A percentile compares a stretch with the other conserved stretches of the same genome.
These are phyloP conservation scores for Chaetodon auriga DNA, from an alignment of 2,113 vertebrate species.

Conservation along the genomic window DNA sequence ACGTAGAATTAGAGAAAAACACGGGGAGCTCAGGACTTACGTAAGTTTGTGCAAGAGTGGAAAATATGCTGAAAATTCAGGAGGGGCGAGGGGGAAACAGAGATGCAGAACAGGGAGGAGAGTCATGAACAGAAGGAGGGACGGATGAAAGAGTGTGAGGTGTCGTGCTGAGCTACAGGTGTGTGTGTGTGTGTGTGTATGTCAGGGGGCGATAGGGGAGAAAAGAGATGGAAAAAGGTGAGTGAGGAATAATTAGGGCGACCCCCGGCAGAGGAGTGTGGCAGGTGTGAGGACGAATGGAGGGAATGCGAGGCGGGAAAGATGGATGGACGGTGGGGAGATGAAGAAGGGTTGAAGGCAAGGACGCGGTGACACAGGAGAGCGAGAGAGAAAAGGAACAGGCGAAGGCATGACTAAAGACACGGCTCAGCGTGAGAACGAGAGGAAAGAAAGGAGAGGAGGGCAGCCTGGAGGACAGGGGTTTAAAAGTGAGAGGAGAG, in stretches of 20 bases:
- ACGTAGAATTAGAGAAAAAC: constrained; percentile 53
- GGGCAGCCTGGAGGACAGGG: constrained; percentile 51
- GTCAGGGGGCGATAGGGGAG: constrained; percentile 25
- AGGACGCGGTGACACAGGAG: constrained; percentile 48
- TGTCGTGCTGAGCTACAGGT: constrained; percentile 76
- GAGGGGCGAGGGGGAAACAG: neutral
- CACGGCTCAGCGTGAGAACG: constrained; percentile 55
- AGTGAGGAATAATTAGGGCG: constrained; percentile 70
- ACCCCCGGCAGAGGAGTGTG: constrained; percentile 69
- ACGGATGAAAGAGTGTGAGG: constrained; percentile 37
- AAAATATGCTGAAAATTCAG: constrained; percentile 30
- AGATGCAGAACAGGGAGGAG: constrained; percentile 18
- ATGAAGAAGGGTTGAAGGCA: constrained; percentile 46
- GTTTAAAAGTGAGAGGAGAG: constrained; percentile 55
- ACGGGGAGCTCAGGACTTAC: neutral
- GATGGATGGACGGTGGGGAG: constrained; percentile 42
- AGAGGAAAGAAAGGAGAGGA: constrained; percentile 48
- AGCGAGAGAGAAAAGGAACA: neutral
- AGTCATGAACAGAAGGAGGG: constrained; percentile 21
- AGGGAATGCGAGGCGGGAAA: neutral
- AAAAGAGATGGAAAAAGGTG: constrained; percentile 8
- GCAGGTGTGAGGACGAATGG: constrained; percentile 54
- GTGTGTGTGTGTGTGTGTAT: constrained; percentile 69
- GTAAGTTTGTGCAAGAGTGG: constrained; percentile 37
- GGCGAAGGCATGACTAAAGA: constrained; percentile 53